Conservation (phyloP, 2,888 invertebrate genomes). For the Volucella bombylans region DNA sequence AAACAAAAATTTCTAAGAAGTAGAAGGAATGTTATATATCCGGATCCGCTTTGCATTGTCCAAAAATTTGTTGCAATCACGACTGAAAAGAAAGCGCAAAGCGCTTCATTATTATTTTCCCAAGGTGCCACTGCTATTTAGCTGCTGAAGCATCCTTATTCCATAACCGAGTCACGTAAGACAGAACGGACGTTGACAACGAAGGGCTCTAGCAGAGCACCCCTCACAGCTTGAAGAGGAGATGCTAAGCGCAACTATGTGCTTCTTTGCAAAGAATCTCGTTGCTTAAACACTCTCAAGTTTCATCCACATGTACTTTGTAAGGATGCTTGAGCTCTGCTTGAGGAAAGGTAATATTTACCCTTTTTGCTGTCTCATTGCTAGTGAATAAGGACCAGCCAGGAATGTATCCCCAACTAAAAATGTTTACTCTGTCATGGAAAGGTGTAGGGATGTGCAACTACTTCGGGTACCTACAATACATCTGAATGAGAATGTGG, state of each 20-base stretch:
- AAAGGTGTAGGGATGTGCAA: constrained; percentile 8
- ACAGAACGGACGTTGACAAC: constrained; percentile 62
- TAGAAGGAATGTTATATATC: constrained; percentile 20
- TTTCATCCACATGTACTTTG: constrained; percentile 71
- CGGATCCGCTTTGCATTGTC: constrained; percentile 66
- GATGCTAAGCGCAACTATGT: constrained; percentile 67
- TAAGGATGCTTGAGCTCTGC: constrained; percentile 63
- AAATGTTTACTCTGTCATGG: constrained; percentile 66
- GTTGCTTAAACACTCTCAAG: constrained; percentile 73
- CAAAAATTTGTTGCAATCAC: constrained; percentile 70
- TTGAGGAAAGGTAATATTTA: constrained; percentile 71
- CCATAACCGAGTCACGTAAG: constrained; percentile 67
- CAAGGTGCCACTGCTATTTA: constrained; percentile 65
- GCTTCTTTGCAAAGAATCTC: constrained; percentile 67
- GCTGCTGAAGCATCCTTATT: constrained; percentile 52
- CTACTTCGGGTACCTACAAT: not conserved
- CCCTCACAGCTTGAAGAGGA: constrained; percentile 29
- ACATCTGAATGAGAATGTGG: constrained; percentile 7
- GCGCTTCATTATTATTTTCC: constrained; percentile 69
- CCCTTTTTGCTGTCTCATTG: constrained; percentile 70
- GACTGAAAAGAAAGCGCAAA: constrained; percentile 54
- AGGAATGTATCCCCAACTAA: constrained; percentile 58
- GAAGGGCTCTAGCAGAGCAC: constrained; percentile 27
- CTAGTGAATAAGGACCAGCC: constrained; percentile 18
- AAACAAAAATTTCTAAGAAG: constrained; percentile 15